These are phyloP conservation scores for Ammospiza caudacuta DNA, from an alignment of 2,113 vertebrate species.

Conservation along the genomic window DNA sequence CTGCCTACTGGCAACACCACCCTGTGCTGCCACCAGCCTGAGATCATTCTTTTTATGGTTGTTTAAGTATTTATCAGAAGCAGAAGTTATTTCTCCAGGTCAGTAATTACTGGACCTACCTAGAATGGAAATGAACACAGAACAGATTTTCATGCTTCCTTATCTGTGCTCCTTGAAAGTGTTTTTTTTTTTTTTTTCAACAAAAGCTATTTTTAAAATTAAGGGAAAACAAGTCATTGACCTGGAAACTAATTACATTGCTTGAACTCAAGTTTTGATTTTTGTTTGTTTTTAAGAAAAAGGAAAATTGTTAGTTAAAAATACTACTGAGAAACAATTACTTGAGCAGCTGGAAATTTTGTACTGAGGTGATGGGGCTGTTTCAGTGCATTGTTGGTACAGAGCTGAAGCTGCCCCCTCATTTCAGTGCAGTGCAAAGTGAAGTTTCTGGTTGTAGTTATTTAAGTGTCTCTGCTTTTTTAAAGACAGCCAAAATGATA, in stretches of 20 bases:
- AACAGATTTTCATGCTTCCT: neutral
- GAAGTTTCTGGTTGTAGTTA: neutral
- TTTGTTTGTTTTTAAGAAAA: neutral
- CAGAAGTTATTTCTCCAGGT: conserved; percentile 34
- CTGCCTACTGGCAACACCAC: neutral
- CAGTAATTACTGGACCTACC: neutral
- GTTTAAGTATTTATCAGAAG: conserved; percentile 32
- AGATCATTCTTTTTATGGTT: neutral
- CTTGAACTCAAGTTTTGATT: neutral
- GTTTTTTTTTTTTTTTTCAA: neutral
- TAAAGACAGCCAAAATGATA: neutral
- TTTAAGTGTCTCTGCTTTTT: neutral
- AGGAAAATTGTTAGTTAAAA: neutral
- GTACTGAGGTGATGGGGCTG: neutral
- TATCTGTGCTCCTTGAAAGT: neutral
- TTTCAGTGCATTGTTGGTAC: neutral
- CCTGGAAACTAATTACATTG: neutral
- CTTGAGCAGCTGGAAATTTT: neutral
- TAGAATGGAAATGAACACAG: neutral
- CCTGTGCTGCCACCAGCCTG: neutral
- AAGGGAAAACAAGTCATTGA: neutral
- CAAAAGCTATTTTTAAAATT: neutral
- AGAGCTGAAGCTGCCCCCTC: neutral
- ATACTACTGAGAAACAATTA: neutral
- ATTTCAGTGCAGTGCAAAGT: neutral